phyloP scores from a whole-genome alignment of 2,797 vertebrate genomes.

The Salarias fasciatus region DNA sequence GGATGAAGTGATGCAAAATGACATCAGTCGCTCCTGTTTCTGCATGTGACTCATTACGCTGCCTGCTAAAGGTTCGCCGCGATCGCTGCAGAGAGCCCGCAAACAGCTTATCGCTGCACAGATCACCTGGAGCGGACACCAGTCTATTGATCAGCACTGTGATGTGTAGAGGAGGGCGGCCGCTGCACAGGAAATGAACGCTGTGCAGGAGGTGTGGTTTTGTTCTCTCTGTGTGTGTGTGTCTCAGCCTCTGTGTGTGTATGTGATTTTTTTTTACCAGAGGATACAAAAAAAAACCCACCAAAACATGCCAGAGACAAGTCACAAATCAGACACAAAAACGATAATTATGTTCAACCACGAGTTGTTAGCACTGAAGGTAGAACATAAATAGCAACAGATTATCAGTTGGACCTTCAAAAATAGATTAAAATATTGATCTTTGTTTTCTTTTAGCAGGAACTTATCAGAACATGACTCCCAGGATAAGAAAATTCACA shows the following conservation, averaged over 20 bases:
- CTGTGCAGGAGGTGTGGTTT: constrained; percentile 27
- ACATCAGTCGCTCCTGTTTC: constrained; percentile 57
- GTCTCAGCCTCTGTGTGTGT: background rate
- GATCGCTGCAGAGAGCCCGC: constrained; percentile 35
- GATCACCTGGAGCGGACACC: constrained; percentile 54
- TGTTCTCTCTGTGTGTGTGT: background rate
- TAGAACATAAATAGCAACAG: too few species aligned
- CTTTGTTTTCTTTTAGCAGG: too few species aligned
- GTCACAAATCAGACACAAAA: too few species aligned
- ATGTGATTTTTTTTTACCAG: too few species aligned
- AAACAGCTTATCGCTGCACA: constrained; percentile 48
- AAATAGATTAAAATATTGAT: too few species aligned
- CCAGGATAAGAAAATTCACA: too few species aligned
- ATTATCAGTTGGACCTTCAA: too few species aligned
- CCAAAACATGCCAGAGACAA: too few species aligned
- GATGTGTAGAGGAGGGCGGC: constrained; percentile 40
- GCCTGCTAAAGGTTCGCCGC: constrained; percentile 30
- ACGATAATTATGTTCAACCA: too few species aligned
- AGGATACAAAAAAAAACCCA: too few species aligned
- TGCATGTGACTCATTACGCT: constrained; percentile 61
- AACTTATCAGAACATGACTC: too few species aligned
- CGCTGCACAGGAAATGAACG: constrained; percentile 57
- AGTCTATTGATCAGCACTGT: constrained; percentile 48
- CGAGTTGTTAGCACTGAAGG: too few species aligned
- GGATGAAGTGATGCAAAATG: constrained; percentile 65